Evolutionary conservation across 2,113 vertebrate species (phyloP).

Genomic region (Rhombomys opimus): DNA sequence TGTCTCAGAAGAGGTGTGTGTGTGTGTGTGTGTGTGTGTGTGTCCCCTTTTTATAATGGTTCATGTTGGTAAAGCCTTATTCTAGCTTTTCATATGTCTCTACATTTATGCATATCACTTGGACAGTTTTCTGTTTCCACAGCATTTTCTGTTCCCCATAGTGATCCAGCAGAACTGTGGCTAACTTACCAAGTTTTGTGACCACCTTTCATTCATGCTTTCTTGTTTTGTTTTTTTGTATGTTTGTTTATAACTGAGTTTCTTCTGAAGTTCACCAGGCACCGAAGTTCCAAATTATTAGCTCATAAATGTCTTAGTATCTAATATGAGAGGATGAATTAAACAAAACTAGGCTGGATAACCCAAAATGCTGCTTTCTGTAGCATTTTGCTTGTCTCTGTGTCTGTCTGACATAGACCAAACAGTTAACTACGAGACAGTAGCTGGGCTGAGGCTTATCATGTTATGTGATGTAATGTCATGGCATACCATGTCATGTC

Average conservation of each 20-base stretch:
- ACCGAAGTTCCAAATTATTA: conserved; percentile 78
- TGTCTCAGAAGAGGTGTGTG: background rate
- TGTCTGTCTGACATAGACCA: rapidly evolving
- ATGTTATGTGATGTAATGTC: background rate
- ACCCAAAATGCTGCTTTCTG: background rate
- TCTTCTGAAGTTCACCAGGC: conserved; percentile 82
- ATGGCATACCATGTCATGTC: background rate
- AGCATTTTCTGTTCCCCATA: conserved; percentile 64
- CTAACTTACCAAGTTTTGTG: conserved; percentile 74
- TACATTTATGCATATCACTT: conserved; percentile 39
- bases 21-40: background rate
- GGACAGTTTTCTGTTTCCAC: conserved; percentile 59
- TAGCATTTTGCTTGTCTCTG: background rate
- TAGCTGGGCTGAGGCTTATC: background rate
- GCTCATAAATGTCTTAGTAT: conserved; percentile 82
- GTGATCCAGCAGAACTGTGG: conserved; percentile 66
- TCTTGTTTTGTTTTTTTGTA: background rate
- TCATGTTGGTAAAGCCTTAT: background rate
- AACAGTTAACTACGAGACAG: rapidly evolving
- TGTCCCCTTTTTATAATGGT: background rate
- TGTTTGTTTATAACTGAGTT: conserved; percentile 54
- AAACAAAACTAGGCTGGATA: background rate
- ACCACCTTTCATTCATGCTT: conserved; percentile 54
- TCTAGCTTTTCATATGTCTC: conserved; percentile 49
- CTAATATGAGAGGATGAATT: conserved; percentile 72